Base-by-base conservation (phyloP, 2,888 invertebrate species). In the Drosophila picticornis region DNA sequence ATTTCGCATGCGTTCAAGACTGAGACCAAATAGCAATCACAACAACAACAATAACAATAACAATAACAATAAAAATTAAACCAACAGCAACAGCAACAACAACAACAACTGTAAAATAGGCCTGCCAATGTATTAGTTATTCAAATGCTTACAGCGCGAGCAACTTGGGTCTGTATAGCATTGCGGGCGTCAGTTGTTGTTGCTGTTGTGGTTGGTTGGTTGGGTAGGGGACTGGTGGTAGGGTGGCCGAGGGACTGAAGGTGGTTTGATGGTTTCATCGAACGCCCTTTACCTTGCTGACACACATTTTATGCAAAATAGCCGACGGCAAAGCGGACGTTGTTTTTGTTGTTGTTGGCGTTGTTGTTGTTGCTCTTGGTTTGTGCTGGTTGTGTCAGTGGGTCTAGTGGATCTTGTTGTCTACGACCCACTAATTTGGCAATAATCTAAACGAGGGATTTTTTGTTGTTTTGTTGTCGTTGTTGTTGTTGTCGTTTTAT, bases 281-380 rank as follows among this genome's bases (percentile, higher is more conserved):
- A 77, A 80, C 90, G 92, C 91, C 91, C 92, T 92, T 91, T 92
- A 91, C 91, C 91, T 92, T 91, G 91, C 91, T 91, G 91, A 92
- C 91, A 92, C 80, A 91, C 92, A 92, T 91, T 91, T 92, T 90
- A 91, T 91, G 92, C 88, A 83, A 91, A 91, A 79, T 48, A 81
- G 76, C 74, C 79, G 67, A 50, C 72, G 75, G 74, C 76, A 22
- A 59, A 77, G 63, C 75, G 70, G 72, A 80, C 71, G 65, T 52
- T 73, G 58, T 70, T 73, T 6, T 50, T 62, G 22, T 27, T 40
- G 64, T 27, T 65, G 59, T 16, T 43, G 61, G 31, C 62, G 53
- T 16, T 38, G 38, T 2, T 19, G 57, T 25, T 36, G 65, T 32
- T 60, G 65, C 2, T 40, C n/a, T 40, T 40, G 40, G 40, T 2